Percentiles rank a stretch among this genome's conserved stretches.
phyloP scores from a whole-genome alignment of 2,113 vertebrate genomes.

The Columbina picui region DNA sequence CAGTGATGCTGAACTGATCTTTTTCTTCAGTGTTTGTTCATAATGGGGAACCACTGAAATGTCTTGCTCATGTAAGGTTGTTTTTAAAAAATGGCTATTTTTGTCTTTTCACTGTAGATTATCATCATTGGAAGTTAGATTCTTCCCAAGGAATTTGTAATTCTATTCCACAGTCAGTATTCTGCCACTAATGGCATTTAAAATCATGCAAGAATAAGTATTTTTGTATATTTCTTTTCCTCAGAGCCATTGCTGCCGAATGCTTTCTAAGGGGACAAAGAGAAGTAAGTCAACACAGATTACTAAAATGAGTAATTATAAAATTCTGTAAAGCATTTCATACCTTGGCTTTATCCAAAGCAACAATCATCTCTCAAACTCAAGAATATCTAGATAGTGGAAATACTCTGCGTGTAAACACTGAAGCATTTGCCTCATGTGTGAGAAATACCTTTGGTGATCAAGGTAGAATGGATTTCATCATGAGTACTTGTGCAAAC shows the following conservation, averaged over 20 bases:
- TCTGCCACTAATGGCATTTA: constrained; percentile 66
- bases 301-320: background rate
- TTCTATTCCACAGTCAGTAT: constrained; percentile 78
- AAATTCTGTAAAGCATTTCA: background rate
- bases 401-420: background rate
- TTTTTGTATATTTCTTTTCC: constrained; percentile 79
- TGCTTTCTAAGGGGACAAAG: constrained; percentile 86
- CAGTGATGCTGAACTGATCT: constrained; percentile 77
- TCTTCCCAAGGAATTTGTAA: constrained; percentile 76
- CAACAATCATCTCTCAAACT: background rate
- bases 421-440: background rate
- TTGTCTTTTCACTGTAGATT: constrained; percentile 78
- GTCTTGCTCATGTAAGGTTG: constrained; percentile 76
- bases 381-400: background rate
- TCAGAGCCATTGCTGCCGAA: constrained; percentile 92
- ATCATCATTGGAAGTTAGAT: constrained; percentile 79
- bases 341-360: background rate
- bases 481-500: background rate
- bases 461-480: background rate
- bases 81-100: constrained; percentile 80
- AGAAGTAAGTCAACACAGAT: constrained; percentile 86
- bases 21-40: constrained; percentile 77
- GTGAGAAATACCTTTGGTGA: background rate
- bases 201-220: constrained; percentile 74
- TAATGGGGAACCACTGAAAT: constrained; percentile 76